Conservation (phyloP, 2,888 invertebrate genomes). For the Drosophila greeni region DNA sequence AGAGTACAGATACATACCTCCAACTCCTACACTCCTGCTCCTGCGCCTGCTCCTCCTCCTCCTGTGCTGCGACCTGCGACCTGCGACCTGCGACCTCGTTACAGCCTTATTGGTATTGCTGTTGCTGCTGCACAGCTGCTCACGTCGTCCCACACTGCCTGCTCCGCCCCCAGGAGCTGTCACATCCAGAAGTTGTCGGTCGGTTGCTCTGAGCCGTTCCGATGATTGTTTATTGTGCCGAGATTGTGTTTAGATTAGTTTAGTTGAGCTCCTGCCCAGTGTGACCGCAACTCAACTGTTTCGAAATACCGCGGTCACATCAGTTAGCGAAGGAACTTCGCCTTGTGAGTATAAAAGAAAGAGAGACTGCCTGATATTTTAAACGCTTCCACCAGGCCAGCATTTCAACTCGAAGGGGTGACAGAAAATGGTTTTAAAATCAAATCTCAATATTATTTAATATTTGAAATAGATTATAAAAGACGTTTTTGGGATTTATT, state of each 20-base stretch:
- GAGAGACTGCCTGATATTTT: neutral
- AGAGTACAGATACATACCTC: slow-evolving; percentile 31
- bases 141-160: slow-evolving; percentile 13
- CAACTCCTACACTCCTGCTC: slow-evolving; percentile 27
- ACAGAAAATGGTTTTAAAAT: no score
- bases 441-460: no score
- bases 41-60: slow-evolving; percentile 14
- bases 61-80: slow-evolving; percentile 7
- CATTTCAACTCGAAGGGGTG: neutral
- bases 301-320: neutral
- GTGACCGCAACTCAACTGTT: neutral
- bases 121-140: slow-evolving; percentile 37
- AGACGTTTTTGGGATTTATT: no score
- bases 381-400: neutral
- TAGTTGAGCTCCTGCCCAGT: slow-evolving; percentile 3
- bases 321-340: neutral
- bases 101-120: slow-evolving; percentile 8
- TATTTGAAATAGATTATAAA: no score
- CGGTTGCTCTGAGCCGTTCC: neutral
- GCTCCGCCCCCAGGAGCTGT: slow-evolving; percentile 3
- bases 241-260: slow-evolving; percentile 5
- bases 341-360: neutral
- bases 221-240: slow-evolving; percentile 4
- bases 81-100: slow-evolving; percentile 28
- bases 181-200: slow-evolving; percentile 2